Base-by-base conservation (phyloP, 2,888 invertebrate genomes). In the Sinohyriopsis cumingii region DNA sequence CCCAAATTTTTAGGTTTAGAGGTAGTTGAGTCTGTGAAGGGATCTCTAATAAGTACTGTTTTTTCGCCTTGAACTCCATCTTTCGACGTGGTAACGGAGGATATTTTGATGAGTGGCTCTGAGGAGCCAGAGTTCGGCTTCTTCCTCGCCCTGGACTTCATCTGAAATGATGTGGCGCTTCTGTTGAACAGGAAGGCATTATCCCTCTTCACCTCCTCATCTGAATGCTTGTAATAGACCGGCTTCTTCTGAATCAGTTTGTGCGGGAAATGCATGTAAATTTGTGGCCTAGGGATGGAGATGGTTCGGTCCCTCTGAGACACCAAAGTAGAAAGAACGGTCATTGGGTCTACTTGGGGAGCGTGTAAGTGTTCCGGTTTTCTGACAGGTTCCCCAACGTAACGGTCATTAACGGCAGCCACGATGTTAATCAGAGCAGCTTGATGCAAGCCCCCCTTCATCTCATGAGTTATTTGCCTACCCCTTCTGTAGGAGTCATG, bases 401-500 rank as follows among this genome's bases (percentile, higher is more conserved):
- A 25, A 7, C 69, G 69, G n/a, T 76, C 73, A 65, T 81, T 83
- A 20, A 82, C 83, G 3, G 82, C 79, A 3, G 84, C 84, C n/a
- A 84, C 84, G 53, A 84, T 84, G 68, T 84, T 83, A 59, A 84
- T 81, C 55, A 84, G 73, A 19, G 82, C 77, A 5, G 82, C 82
- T 22, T 83, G 81, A 55, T 81, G 77, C 45, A 82, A 72, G 54
- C 76, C 77, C 22, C 82, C 82, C 22, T 76, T 76, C 56, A 81
- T 70, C 15, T 78, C 77, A 3, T 45, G 45, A 12, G 45, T 45
- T 45, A 45, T 3, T 15, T 45, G 45, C 45, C 55, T 59, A 65
- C 74, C 45, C 45, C 45, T 45, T 45, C 3, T 45, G 45, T 45
- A 45, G 45, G 12, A 45, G 45, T 45, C 45, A 45, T 45, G 45